Percentiles rank a stretch among this genome's conserved stretches.
These are phyloP conservation scores for Cydia splendana DNA, from an alignment of 1,140 invertebrate genomes.

Conservation along the genomic window DNA sequence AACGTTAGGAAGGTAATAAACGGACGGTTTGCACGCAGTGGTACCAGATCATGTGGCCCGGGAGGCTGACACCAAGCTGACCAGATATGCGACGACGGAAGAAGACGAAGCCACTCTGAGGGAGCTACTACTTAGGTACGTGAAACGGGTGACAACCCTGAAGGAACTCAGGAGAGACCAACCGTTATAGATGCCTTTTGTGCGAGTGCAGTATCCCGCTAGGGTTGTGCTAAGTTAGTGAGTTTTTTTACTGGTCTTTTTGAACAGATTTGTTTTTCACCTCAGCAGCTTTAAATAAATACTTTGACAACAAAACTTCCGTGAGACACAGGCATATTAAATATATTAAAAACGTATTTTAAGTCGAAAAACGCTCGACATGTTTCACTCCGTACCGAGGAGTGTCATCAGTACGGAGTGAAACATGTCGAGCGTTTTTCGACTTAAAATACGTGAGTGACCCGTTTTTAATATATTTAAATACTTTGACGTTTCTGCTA, in stretches of 20 bases:
- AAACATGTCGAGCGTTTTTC: no score
- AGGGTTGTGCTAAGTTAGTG: background rate
- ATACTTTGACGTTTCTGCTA: background rate
- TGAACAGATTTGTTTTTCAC: background rate
- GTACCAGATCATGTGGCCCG: slow-evolving; percentile 79
- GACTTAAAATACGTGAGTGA: no score
- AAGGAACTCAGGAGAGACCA: slow-evolving; percentile 6
- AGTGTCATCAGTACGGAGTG: no score
- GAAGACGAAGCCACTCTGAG: slow-evolving; percentile 92
- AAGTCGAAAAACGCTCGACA: no score
- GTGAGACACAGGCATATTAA: no score
- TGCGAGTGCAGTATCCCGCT: background rate
- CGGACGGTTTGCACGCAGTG: slow-evolving; percentile 74
- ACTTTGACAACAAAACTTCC: no score
- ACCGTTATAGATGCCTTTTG: slow-evolving; percentile 5
- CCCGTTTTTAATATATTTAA: no score
- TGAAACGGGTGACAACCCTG: slow-evolving; percentile 39
- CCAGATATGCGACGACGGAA: slow-evolving; percentile 83
- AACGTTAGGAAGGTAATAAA: slow-evolving; percentile 51
- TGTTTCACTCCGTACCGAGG: no score
- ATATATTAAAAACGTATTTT: no score
- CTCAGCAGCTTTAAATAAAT: background rate
- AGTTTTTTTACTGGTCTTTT: background rate
- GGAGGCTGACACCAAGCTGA: slow-evolving; percentile 80
- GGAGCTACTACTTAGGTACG: slow-evolving; percentile 92